These are phyloP conservation scores for Nyctereutes procyonoides DNA, from an alignment of 2,113 vertebrate genomes.

Conservation along the genomic window DNA sequence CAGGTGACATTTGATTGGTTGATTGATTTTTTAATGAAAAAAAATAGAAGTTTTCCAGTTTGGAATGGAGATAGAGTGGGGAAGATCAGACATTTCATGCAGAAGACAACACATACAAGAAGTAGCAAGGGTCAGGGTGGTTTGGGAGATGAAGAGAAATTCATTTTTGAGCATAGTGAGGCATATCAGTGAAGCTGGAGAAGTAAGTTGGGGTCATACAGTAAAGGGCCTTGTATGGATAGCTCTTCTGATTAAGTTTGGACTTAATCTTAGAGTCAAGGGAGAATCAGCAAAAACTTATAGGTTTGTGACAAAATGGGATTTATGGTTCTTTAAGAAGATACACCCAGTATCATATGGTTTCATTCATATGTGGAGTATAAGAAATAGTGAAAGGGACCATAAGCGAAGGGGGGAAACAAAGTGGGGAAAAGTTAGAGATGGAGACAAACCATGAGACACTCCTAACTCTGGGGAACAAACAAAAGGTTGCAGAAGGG, in stretches of 20 bases:
- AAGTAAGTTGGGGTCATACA: background rate
- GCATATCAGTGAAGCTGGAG: background rate
- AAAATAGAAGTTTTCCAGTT: background rate
- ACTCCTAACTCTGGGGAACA: too few relatives aligned
- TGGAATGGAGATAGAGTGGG: background rate
- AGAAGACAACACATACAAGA: background rate
- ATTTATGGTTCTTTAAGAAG: background rate
- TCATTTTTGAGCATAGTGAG: background rate
- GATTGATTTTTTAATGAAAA: background rate
- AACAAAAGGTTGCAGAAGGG: too few relatives aligned
- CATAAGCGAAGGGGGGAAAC: too few relatives aligned
- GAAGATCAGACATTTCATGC: background rate
- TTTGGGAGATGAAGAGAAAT: background rate
- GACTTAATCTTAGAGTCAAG: background rate
- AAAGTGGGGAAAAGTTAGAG: too few relatives aligned
- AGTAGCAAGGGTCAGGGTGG: fast-evolving
- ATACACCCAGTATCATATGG: background rate
- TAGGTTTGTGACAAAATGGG: background rate
- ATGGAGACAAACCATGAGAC: too few relatives aligned
- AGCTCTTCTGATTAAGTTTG: background rate
- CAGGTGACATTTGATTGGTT: background rate
- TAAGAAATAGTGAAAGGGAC: too few relatives aligned
- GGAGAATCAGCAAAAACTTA: background rate
- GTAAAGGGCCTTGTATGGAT: background rate
- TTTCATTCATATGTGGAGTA: too few relatives aligned